Conservation (phyloP, 2,888 invertebrate species). For the Oxyteleia sp. region DNA sequence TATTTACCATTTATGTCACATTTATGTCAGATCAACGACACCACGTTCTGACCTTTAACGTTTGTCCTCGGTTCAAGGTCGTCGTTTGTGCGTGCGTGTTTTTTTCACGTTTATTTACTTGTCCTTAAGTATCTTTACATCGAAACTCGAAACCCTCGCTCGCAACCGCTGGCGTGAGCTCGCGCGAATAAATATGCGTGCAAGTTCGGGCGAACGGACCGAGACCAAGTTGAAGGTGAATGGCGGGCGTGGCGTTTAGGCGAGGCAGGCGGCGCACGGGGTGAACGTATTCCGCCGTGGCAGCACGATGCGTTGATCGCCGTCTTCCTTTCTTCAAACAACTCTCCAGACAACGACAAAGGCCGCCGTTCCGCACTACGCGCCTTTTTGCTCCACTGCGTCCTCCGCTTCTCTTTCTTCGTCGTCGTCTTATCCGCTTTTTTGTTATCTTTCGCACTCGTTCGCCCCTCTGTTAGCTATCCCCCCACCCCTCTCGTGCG, state of each 20-base stretch:
- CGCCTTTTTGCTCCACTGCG: conserved; percentile 59
- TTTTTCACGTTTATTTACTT: no score
- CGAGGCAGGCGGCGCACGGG: conserved; percentile 71
- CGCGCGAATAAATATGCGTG: conserved; percentile 64
- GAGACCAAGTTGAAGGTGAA: conserved; percentile 87
- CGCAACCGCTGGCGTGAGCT: conserved; percentile 13
- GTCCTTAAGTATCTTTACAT: no score
- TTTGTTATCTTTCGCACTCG: conserved; percentile 25
- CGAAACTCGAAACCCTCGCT: no score
- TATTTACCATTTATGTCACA: no score
- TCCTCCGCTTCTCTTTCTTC: conserved; percentile 22
- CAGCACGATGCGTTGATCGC: conserved; percentile 82
- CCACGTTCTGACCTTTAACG: no score
- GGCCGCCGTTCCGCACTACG: conserved; percentile 65
- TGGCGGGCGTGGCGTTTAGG: conserved; percentile 86
- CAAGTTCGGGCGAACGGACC: conserved; percentile 75
- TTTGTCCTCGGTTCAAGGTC: no score
- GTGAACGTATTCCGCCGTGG: conserved; percentile 82
- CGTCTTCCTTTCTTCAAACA: conserved; percentile 83
- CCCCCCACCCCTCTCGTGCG: no score
- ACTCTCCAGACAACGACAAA: conserved; percentile 72
- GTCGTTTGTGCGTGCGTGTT: no score
- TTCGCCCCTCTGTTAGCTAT: no score
- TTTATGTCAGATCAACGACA: no score
- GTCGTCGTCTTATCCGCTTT: conserved; percentile 28